phyloP scores from a whole-genome alignment of 2,797 vertebrate genomes.

The Avahi laniger region DNA sequence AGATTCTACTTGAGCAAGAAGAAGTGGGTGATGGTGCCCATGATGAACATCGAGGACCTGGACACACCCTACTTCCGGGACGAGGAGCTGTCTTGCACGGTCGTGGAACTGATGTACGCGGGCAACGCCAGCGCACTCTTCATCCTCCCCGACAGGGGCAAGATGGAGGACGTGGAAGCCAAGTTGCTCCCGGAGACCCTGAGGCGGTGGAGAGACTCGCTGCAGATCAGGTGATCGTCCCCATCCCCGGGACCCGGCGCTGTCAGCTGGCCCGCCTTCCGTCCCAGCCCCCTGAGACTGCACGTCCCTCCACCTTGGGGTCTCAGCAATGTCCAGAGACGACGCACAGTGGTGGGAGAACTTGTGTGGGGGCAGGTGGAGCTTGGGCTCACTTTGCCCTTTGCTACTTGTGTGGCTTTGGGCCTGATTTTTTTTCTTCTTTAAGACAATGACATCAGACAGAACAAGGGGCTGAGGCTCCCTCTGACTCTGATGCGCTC shows the following conservation, averaged over 20 bases:
- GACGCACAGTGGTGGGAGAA: accelerated
- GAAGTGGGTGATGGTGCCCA: slow-evolving; percentile 88
- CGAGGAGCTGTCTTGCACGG: slow-evolving; percentile 81
- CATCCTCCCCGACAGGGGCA: slow-evolving; percentile 88
- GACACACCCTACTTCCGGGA: slow-evolving; percentile 86
- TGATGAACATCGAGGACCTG: slow-evolving; percentile 88
- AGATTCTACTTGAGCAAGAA: slow-evolving; percentile 86
- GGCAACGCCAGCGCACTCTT: slow-evolving; percentile 84
- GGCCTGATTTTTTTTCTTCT: neutral
- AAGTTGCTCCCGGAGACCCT: slow-evolving; percentile 84
- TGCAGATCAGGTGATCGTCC: slow-evolving; percentile 63
- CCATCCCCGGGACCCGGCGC: accelerated
- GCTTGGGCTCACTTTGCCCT: accelerated
- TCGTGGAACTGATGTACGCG: slow-evolving; percentile 88
- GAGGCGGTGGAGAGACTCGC: slow-evolving; percentile 81
- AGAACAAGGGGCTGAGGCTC: neutral
- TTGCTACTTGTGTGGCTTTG: neutral
- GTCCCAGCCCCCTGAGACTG: neutral
- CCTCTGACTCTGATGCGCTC: neutral
- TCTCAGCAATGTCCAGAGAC: accelerated
- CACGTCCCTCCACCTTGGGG: accelerated
- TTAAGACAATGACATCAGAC: neutral
- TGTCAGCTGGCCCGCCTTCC: accelerated
- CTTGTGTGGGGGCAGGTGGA: accelerated
- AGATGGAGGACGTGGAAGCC: slow-evolving; percentile 88